These are phyloP conservation scores for Oligia fasciuncula DNA, from an alignment of 2,888 invertebrate genomes.

Conservation along the genomic window DNA sequence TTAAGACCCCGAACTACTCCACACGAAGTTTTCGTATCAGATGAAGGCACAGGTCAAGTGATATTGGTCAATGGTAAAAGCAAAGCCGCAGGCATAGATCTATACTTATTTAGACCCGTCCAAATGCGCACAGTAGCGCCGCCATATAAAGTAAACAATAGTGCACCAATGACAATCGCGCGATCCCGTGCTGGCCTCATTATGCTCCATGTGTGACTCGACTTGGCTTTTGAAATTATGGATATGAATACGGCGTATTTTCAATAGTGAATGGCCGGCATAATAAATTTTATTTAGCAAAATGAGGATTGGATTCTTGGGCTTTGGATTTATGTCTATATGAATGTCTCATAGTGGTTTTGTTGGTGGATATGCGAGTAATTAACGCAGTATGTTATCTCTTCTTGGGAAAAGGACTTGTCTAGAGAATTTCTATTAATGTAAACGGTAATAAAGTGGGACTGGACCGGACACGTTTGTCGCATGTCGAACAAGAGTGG, in stretches of 20 bases:
- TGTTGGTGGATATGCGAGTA: conserved; percentile 47
- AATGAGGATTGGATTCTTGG: conserved; percentile 64
- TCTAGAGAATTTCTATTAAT: background rate
- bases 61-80: conserved; percentile 78
- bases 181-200: conserved; percentile 82
- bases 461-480: background rate
- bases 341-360: conserved; percentile 55
- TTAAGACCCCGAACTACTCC: conserved; percentile 66
- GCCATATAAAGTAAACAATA: conserved; percentile 89
- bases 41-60: conserved; percentile 65
- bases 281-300: conserved; percentile 67
- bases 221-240: conserved; percentile 68
- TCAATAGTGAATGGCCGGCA: conserved; percentile 67
- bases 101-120: conserved; percentile 88
- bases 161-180: conserved; percentile 86
- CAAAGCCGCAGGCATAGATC: conserved; percentile 87
- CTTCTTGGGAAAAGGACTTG: background rate
- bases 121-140: conserved; percentile 85
- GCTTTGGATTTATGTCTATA: conserved; percentile 57
- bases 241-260: conserved; percentile 70
- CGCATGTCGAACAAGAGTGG: no score
- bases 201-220: conserved; percentile 82
- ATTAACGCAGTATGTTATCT: conserved; percentile 39
- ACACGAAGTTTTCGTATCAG: conserved; percentile 42
- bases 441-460: background rate